Evolutionary conservation across 2,888 invertebrate genomes (phyloP), one percentile per base, ranked within the genome.

Genomic region (Torymus texanus): DNA sequence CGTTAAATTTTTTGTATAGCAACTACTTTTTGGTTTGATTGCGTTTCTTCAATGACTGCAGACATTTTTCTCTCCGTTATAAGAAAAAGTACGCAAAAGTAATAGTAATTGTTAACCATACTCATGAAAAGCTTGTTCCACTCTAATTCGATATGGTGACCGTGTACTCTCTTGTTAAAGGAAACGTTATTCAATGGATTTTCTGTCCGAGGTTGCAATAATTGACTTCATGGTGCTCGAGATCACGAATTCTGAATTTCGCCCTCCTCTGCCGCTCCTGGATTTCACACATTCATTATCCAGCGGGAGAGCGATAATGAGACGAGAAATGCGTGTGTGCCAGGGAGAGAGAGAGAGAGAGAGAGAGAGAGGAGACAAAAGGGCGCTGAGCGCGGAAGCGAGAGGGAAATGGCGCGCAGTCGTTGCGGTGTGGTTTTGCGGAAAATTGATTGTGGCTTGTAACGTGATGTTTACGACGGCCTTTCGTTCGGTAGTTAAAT

Each of bases 381-480:
- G 21, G 21, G 21, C 21, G 21, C 1, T 21, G 21, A 21, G 21
- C 21, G 21, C 21, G 21, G 21, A 21, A 21, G 21, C 21, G 21
- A 21, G 21, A 21, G 21, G 21, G 24, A 53, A 72, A 76, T 56
- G 63, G 53, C 50, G 50, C 13, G 73, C 62, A 56, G 65, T 75
- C 70, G 65, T 75, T 72, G 55, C 66, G 56, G 21, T 77, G 73
- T 59, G 80, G 76, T 73, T 76, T 80, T 41, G 73, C 65, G 72
- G 63, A 70, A 73, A 80, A 80, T 80, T 80, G 68, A 80, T 80
- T 68, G 76, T 70, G 58, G 73, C 73, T 76, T 76, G 73, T 73
- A 80, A 73, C 72, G 67, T 50, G 53, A 75, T 75, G 74, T 79
- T 79, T 78, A 78, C 70, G 58, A 51, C 63, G 53, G 51, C 24